A percentile compares a stretch with the other conserved stretches of the same genome.
Evolutionary conservation across 53 echinoderm and acorn worm genomes (phyloP).

Genomic region (Holothuria scabra): DNA sequence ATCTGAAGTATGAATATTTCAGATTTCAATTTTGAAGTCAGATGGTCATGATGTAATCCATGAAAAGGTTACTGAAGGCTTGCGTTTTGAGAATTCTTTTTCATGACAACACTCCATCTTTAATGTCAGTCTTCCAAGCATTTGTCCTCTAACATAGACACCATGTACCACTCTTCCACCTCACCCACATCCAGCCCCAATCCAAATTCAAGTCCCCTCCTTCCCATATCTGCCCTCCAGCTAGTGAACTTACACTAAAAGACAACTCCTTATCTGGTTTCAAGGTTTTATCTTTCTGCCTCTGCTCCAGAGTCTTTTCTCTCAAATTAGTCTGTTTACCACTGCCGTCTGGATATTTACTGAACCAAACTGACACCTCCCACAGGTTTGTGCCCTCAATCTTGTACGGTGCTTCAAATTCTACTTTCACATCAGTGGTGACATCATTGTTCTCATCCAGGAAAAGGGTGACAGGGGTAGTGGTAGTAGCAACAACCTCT

Average conservation of each 20-base stretch:
- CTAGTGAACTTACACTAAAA: constrained; percentile 4
- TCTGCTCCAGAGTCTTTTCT: constrained; percentile 48
- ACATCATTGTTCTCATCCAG: constrained; percentile 34
- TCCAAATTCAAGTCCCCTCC: too few species aligned
- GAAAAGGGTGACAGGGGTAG: constrained; percentile 34
- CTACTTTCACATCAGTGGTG: constrained; percentile 37
- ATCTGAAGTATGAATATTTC: too few species aligned
- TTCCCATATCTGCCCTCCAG: too few species aligned
- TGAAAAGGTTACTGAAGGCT: too few species aligned
- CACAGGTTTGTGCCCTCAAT: constrained; percentile 64
- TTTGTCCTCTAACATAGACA: too few species aligned
- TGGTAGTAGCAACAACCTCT: constrained; percentile 24
- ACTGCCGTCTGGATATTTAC: constrained; percentile 51
- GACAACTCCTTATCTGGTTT: constrained; percentile 33
- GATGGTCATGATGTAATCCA: too few species aligned
- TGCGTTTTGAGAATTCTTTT: too few species aligned
- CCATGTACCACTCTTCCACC: too few species aligned
- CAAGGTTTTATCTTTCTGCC: constrained; percentile 26
- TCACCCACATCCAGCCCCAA: too few species aligned
- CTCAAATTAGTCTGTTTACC: constrained; percentile 28
- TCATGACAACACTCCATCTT: too few species aligned
- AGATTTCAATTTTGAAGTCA: too few species aligned
- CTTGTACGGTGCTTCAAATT: constrained; percentile 1
- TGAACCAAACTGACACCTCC: constrained; percentile 62
- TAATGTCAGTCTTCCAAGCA: too few species aligned